A percentile compares a stretch with the other conserved stretches of the same genome.
Evolutionary conservation across 1,140 invertebrate species (phyloP).

Genomic region (Hypsibius dujardini): DNA sequence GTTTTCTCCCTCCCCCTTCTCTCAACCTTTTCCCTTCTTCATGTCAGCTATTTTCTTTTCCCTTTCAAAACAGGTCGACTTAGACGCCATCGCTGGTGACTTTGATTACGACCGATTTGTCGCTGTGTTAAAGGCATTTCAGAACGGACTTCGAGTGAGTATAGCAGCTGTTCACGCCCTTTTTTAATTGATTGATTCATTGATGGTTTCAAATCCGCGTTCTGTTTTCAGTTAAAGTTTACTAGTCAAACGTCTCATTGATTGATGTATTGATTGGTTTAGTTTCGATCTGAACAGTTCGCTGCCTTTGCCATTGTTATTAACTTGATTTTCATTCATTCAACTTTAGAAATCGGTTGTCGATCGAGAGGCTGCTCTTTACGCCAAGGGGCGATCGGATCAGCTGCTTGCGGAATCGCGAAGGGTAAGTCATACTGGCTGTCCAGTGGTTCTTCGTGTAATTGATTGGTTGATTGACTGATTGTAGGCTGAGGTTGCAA

Average conservation of each 20-base stretch:
- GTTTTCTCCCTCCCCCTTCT: background rate
- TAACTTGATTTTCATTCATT: background rate
- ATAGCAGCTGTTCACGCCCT: background rate
- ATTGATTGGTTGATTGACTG: too few species aligned
- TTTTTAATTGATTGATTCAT: background rate
- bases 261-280: background rate
- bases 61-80: too few species aligned
- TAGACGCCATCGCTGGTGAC: too few species aligned
- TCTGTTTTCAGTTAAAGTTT: background rate
- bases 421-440: background rate
- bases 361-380: background rate
- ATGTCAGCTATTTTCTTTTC: too few species aligned
- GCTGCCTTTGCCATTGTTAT: background rate
- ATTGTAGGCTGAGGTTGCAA: background rate
- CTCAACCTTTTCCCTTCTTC: background rate
- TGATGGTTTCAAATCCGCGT: background rate
- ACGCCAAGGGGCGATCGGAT: background rate
- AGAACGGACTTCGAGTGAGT: conserved; percentile 1
- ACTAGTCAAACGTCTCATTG: background rate
- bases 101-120: too few species aligned
- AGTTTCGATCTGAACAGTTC: too few species aligned
- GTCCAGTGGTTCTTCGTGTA: background rate
- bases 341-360: background rate
- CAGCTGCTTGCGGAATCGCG: background rate
- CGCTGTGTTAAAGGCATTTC: background rate